Percentiles rank a stretch among this genome's conserved stretches.
These are phyloP conservation scores for Halocaridina rubra DNA, from an alignment of 2,888 invertebrate genomes.

Conservation along the genomic window DNA sequence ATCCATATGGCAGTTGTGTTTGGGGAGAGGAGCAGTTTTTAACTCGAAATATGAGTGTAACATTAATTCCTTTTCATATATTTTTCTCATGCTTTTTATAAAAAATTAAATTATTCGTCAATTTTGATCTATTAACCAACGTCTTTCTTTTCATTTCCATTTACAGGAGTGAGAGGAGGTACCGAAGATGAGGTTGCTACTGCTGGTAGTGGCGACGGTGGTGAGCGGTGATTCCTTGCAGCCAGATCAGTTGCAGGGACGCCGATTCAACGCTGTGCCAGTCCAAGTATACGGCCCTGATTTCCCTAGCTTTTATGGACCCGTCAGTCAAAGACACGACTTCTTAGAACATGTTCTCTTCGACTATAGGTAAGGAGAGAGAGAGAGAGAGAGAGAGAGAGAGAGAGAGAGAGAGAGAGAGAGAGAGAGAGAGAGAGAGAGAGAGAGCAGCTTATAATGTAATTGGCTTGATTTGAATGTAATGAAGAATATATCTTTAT, in stretches of 20 bases:
- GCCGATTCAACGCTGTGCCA: slow-evolving; percentile 12
- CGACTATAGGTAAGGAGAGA: slow-evolving; percentile 36
- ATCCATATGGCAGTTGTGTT: background rate
- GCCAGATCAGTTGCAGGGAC: background rate
- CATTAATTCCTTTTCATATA: too few relatives aligned
- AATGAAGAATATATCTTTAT: too few relatives aligned
- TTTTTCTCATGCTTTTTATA: too few relatives aligned
- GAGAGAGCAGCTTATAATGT: too few relatives aligned
- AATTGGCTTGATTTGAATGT: too few relatives aligned
- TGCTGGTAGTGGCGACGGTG: slow-evolving; percentile 31
- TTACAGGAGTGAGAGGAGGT: background rate
- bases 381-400: background rate
- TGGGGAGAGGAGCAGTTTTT: background rate
- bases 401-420: background rate
- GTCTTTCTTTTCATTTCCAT: background rate
- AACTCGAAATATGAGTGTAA: too few relatives aligned
- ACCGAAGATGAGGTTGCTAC: slow-evolving; percentile 11
- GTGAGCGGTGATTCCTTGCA: background rate
- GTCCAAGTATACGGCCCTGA: slow-evolving; percentile 20
- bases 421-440: background rate
- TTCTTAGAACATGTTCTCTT: slow-evolving; percentile 23
- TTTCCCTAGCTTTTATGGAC: background rate
- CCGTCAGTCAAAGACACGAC: background rate
- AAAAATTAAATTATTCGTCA: too few relatives aligned
- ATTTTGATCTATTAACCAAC: too few relatives aligned